These are phyloP conservation scores for Tortricodes alternella DNA, from an alignment of 2,888 invertebrate species.

Conservation along the genomic window DNA sequence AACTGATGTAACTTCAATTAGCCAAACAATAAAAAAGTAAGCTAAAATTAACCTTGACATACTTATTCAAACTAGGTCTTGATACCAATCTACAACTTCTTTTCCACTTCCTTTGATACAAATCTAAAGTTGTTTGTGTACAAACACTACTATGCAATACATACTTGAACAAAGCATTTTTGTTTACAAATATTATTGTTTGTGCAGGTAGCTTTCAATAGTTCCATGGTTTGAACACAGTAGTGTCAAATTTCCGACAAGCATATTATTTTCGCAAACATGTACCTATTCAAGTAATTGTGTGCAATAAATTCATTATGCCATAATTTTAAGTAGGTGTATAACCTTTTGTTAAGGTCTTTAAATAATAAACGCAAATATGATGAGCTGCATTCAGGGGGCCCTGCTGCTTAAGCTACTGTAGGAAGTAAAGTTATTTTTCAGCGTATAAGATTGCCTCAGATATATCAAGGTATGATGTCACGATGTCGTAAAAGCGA, in stretches of 20 bases:
- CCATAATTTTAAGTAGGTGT: neutral
- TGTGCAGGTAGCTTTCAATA: neutral
- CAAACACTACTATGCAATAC: slow-evolving; percentile 21
- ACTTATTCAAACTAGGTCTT: slow-evolving; percentile 8
- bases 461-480: slow-evolving; percentile 77
- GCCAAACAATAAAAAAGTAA: neutral
- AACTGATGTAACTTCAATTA: too few relatives aligned
- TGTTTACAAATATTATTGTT: slow-evolving; percentile 22
- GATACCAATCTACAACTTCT: neutral
- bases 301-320: neutral
- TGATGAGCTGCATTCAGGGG: neutral
- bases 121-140: slow-evolving; percentile 13
- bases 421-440: slow-evolving; percentile 26
- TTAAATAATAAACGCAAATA: neutral
- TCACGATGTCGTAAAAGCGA: slow-evolving; percentile 80
- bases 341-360: slow-evolving; percentile 25
- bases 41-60: slow-evolving; percentile 12
- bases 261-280: neutral
- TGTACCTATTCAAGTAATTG: neutral
- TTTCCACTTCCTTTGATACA: neutral
- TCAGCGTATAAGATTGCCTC: slow-evolving; percentile 52
- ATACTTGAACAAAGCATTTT: slow-evolving; percentile 9
- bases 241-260: neutral
- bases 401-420: slow-evolving; percentile 33
- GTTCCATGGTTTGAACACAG: neutral